Evolutionary conservation across 2,113 vertebrate genomes (phyloP), one percentile per base, ranked within the genome.

Genomic region (Seriola rivoliana): DNA sequence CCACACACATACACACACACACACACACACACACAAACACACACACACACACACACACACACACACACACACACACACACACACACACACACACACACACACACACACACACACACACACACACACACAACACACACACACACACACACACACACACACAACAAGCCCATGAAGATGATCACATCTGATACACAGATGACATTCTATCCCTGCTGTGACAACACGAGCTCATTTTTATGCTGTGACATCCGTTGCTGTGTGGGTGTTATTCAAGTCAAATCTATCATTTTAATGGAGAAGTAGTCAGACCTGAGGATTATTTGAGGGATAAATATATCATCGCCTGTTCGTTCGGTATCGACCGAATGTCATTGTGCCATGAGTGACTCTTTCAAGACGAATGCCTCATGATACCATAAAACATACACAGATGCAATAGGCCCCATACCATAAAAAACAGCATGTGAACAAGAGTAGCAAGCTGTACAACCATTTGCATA

Each of bases 181-280:
- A 92, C 91, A 93, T 94, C 93, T 94, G 94, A 95, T 95, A 91
- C 93, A 94, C 93, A 93, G 90, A 94, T 94, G 92, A 95, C 93
- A 93, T 92, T 91, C 86, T 90, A 88, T 91, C 91, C 91, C 91
- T 88, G 90, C 91, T 89, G 92, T 84, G 92, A 94, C 90, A 90
- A 92, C 93, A 86, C 78, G 5, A 71, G 82, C 92, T 92, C 92
- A 93, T 94, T 94, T 91, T 85, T 94, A 91, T 86, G 85, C 90
- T 59, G 79, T 92, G 94, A 93, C 93, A 93, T 87, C 73, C 91
- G 77, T 81, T 82, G 89, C 89, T 87, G 92, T 91, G 93, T 94
- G 92, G 93, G 93, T 93, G 93, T 94, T 91, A 92, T 92, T 92
- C 92, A 89, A 91, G 90, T 94, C 92, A 92, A 89, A 94, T 94